These are phyloP conservation scores for Lysandra coridon DNA, from an alignment of 2,888 invertebrate species.

Conservation along the genomic window DNA sequence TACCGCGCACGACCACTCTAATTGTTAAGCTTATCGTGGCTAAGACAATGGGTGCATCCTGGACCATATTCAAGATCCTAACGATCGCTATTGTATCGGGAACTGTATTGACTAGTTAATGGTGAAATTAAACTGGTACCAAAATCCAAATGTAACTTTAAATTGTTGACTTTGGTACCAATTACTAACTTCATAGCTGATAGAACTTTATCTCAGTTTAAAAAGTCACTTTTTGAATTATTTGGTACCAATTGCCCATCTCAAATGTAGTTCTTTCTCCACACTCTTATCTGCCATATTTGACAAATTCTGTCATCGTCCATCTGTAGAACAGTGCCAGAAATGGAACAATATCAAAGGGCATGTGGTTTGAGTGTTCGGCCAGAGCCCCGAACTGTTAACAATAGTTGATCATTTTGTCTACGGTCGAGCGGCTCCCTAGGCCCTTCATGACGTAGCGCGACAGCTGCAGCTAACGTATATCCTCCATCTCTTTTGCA, in stretches of 20 bases:
- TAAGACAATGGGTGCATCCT: conserved; percentile 28
- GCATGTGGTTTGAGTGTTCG: conserved; percentile 9
- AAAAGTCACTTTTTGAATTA: background rate
- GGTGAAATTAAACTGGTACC: background rate
- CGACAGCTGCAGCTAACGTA: conserved; percentile 78
- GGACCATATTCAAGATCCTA: conserved; percentile 35
- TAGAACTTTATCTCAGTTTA: too few relatives aligned
- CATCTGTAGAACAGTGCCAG: background rate
- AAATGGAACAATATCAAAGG: background rate
- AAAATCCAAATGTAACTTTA: too few relatives aligned
- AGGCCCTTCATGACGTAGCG: conserved; percentile 69
- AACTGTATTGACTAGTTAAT: background rate
- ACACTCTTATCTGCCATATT: background rate
- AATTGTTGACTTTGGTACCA: too few relatives aligned
- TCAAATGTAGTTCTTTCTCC: background rate
- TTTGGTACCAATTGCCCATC: background rate
- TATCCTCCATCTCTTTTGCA: conserved; percentile 55
- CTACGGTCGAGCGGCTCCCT: conserved; percentile 68
- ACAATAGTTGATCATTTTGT: conserved; percentile 25
- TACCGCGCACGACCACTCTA: conserved; percentile 49
- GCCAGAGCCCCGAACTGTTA: background rate
- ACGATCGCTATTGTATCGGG: conserved; percentile 32
- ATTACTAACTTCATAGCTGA: too few relatives aligned
- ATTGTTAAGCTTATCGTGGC: conserved; percentile 36
- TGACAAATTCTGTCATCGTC: background rate